Evolutionary conservation across 1,140 invertebrate species (phyloP), one percentile per base, ranked within the genome.

Genomic region (Cecropterus lyciades): DNA sequence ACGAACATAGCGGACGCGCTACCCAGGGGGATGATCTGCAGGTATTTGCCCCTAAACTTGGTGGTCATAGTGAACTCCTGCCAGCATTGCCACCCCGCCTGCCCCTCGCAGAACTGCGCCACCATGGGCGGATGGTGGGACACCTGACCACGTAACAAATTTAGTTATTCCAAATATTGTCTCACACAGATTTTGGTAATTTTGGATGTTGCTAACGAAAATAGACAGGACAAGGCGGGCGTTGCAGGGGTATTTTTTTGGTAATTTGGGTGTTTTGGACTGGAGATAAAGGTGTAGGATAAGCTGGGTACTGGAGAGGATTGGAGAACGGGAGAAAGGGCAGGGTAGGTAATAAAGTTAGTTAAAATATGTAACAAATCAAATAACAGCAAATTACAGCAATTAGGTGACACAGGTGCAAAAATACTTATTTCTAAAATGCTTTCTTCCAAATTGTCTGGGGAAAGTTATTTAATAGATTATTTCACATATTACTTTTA

Each of bases 51-150:
- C 56, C 98, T 94, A 89, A 99, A 99, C 93, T 99, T 99, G 76
- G 97, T 99, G 42, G 98, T 97, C 98, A 99, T 99, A 30, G 98
- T 98, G 91, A 99, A 99, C 92, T 99, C 98, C 92, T 99, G 98
- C 97, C 98, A 99, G 89, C 97, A 98, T 30, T 93, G 94, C 99
- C 99, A 99, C 15, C 94, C 94, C 60, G 94, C 93, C 52, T 95
- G 95, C 5, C 98, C 98, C 91, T 99, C 98, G 82, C 97, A 98
- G 92, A 97, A 96, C 81, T 99, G 97, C 4, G 98, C 98, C 52
- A 98, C 95, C 93, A 99, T 98, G 9, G 99, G 99, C 4, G 99
- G 99, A 93, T 99, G 99, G 94, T 99, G 99, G 2, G 97, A 98
- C 0, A 99, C 99, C 90, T 93, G 60, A 33, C 69, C 42, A 9